phyloP scores from a whole-genome alignment of 2,888 invertebrate genomes.

The Psylliodes chrysocephalus region DNA sequence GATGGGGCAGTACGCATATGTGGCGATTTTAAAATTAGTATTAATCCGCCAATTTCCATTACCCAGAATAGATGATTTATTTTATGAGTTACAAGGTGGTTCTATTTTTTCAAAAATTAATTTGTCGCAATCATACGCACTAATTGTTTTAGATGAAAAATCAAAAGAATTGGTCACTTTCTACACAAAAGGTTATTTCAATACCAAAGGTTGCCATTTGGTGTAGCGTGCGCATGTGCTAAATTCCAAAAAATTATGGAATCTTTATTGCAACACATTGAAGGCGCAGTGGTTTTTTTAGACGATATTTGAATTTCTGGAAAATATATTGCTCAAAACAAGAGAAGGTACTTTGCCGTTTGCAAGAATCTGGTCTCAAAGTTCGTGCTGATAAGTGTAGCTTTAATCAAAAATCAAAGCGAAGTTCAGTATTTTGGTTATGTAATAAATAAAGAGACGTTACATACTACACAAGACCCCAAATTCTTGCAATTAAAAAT shows the following conservation, averaged over 20 bases:
- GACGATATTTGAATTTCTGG: conserved; percentile 55
- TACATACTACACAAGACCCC: conserved; percentile 31
- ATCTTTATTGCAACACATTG: conserved; percentile 48
- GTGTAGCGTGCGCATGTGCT: too few species aligned
- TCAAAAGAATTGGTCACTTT: too few species aligned
- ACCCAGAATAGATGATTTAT: conserved; percentile 16
- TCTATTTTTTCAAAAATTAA: neutral
- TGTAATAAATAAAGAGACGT: conserved; percentile 35
- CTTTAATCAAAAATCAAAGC: neutral
- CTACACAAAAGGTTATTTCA: too few species aligned
- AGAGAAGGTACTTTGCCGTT: conserved; percentile 31
- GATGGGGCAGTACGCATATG: too few species aligned
- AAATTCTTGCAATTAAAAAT: conserved; percentile 26
- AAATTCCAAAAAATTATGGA: too few species aligned
- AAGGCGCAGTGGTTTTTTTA: conserved; percentile 50
- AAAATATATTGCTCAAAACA: conserved; percentile 42
- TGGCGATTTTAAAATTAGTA: too few species aligned
- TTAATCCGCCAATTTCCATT: conserved; percentile 26
- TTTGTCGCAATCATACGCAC: neutral
- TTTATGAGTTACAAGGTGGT: neutral
- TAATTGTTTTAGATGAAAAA: too few species aligned
- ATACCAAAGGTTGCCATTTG: neutral
- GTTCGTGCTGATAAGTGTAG: conserved; percentile 53
- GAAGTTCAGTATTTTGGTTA: conserved; percentile 53
- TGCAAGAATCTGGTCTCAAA: conserved; percentile 45